Percentiles rank a stretch among this genome's conserved stretches.
Evolutionary conservation across 1,140 invertebrate species (phyloP).

Genomic region (Bombus breviceps): DNA sequence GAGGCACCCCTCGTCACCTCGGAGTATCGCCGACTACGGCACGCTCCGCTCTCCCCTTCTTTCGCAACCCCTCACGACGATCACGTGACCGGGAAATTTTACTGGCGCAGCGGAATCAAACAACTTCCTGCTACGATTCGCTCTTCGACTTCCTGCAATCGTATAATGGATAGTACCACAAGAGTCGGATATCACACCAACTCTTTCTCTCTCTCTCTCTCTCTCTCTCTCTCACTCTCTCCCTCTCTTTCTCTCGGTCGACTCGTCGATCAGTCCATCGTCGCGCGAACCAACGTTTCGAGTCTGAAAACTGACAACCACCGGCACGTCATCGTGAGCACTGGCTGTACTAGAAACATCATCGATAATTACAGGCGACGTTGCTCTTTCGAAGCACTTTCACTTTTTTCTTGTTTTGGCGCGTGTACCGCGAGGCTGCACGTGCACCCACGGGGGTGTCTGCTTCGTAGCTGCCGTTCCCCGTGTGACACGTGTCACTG

Average conservation of each 20-base stretch:
- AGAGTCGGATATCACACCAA: not conserved
- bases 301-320: not conserved
- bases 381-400: slow-evolving; percentile 35
- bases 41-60: slow-evolving; percentile 43
- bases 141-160: not conserved
- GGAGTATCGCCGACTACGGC: slow-evolving; percentile 54
- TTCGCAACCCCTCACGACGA: slow-evolving; percentile 13
- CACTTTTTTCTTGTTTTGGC: slow-evolving; percentile 54
- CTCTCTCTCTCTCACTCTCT: not conserved
- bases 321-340: not conserved
- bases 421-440: slow-evolving; percentile 40
- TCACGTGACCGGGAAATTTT: slow-evolving; percentile 64
- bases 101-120: slow-evolving; percentile 61
- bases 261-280: not conserved
- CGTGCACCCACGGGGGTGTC: slow-evolving; percentile 18
- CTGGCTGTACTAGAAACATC: not conserved
- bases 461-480: not conserved
- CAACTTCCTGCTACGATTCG: slow-evolving; percentile 9
- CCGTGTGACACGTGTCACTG: slow-evolving; percentile 53
- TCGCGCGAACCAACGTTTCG: not conserved
- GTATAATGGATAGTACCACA: not conserved
- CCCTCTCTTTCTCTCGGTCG: not conserved
- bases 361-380: not conserved
- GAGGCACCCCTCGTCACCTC: slow-evolving; percentile 35
- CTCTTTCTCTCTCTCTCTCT: not conserved